phyloP scores from a whole-genome alignment of 2,888 invertebrate species.

The Entomobrya proxima region DNA sequence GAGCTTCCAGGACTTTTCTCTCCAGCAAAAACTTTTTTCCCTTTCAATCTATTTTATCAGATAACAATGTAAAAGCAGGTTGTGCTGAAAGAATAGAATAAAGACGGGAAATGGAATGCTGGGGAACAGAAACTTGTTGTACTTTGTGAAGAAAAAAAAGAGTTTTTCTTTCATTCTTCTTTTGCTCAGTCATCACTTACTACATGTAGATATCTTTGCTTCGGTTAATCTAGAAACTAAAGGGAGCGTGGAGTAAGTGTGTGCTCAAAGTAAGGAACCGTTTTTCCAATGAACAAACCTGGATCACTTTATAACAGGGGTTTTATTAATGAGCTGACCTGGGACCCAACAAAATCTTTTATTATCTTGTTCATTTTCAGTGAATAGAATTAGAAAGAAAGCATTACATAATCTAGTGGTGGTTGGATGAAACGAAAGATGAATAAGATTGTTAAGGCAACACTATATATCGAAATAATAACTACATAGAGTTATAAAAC shows the following conservation, averaged over 20 bases:
- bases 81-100: conserved; percentile 20
- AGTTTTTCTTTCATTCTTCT: conserved; percentile 13
- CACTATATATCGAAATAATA: too few relatives aligned
- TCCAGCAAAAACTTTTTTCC: conserved; percentile 2
- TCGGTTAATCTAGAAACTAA: conserved; percentile 35
- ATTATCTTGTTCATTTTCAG: background rate
- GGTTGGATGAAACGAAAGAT: background rate
- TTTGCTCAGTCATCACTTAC: conserved; percentile 4
- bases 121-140: conserved; percentile 32
- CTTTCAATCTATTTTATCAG: conserved; percentile 27
- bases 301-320: conserved; percentile 20
- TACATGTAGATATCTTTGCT: background rate
- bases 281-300: conserved; percentile 51
- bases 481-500: too few relatives aligned
- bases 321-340: conserved; percentile 63
- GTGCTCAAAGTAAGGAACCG: background rate
- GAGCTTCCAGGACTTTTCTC: background rate
- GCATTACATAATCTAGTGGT: background rate
- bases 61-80: conserved; percentile 37
- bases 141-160: conserved; percentile 5
- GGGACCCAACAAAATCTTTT: conserved; percentile 45
- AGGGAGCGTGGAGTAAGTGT: background rate
- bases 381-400: background rate
- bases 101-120: background rate
- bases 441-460: background rate